Percentiles rank a stretch among this genome's conserved stretches.
These are phyloP conservation scores for Psilopsiagon aurifrons DNA, from an alignment of 2,113 vertebrate genomes.

Conservation along the genomic window DNA sequence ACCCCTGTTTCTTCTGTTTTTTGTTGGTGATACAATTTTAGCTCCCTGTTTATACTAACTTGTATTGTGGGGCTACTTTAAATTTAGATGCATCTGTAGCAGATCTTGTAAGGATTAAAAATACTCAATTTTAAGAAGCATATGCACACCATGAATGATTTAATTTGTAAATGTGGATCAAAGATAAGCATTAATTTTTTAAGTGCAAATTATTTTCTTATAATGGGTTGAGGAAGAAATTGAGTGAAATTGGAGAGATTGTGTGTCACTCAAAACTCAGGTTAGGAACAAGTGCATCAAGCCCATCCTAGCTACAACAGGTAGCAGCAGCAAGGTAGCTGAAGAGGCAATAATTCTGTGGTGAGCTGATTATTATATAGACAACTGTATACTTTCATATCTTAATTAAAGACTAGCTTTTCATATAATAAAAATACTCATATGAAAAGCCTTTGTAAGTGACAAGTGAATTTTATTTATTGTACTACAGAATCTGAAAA, in stretches of 20 bases:
- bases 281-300: background rate
- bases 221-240: background rate
- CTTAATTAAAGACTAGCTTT: background rate
- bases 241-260: background rate
- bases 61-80: background rate
- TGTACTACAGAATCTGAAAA: accelerated
- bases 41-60: background rate
- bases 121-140: background rate
- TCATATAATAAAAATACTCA: background rate
- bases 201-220: background rate
- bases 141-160: background rate
- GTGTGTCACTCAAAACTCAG: background rate
- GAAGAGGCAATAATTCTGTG: background rate
- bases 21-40: background rate
- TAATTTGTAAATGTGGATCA: background rate
- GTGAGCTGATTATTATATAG: background rate
- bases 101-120: background rate
- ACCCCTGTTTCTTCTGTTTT: background rate
- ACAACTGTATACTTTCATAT: accelerated
- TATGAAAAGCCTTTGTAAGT: background rate
- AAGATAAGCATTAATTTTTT: background rate
- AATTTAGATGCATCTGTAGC: background rate
- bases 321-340: background rate
- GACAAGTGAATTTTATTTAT: accelerated
- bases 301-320: background rate